Base-by-base conservation (phyloP, 2,113 vertebrate genomes). In the Scytalopus superciliaris region DNA sequence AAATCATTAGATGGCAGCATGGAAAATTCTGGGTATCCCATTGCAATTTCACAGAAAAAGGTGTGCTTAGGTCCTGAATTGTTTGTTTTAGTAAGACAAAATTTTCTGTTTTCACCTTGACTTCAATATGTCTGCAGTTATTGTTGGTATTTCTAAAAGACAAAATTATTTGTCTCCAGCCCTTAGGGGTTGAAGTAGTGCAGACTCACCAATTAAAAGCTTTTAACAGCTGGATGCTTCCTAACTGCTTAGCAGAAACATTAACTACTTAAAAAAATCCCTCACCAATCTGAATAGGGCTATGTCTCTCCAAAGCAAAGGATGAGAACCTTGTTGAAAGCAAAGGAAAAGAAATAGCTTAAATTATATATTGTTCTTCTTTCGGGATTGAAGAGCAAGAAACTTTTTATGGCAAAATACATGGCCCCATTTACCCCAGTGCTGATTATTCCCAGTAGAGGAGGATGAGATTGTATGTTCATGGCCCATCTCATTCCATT, bases 201-300 rank as follows among this genome's bases (percentile, higher is more conserved):
- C 49, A 90, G 42, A 81, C 33, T 95, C 35, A 64, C 83, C 81
- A 95, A 89, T 97, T 94, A 97, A 96, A 97, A 81, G 81, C 84
- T 95, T 97, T 95, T 95, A 96, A 86, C 95, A 96, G 94, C 74
- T 97, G 94, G 92, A 84, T 92, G 64, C 45, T 88, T 97, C 69
- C 87, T 96, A 84, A 68, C 44, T 89, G 75, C 72, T 84, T 92
- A 70, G 63, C 57, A 92, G 68, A 90, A 95, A 50, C 14, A 89
- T 90, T 93, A 93, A 73, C 50, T 47, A 77, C 66, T 81, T 73
- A 1, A 35, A 60, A 67, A 52, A 28, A 49, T 40, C 16, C 21
- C n/a, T 85, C 40, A 72, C 31, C 30, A 37, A 17, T 80, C 35
- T 80, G 63, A 77, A 74, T 56, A 92, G 24, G 44, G 16, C 8